Evolutionary conservation across 2,113 vertebrate species (phyloP).

Genomic region (Sebastes schlegelii): DNA sequence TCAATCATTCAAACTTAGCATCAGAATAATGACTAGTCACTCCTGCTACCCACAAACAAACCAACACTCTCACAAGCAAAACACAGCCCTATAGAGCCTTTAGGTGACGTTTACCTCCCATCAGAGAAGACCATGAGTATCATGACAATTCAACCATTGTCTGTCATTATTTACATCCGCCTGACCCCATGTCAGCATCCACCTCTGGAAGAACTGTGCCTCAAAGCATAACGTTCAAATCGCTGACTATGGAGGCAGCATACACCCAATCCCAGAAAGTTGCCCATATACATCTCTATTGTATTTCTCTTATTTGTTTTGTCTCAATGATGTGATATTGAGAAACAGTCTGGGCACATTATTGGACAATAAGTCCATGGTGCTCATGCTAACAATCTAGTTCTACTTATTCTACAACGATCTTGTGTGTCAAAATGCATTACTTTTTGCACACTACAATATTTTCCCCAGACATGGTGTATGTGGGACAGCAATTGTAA

Average conservation of each 20-base stretch:
- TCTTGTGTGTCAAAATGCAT: not conserved
- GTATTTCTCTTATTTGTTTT: not conserved
- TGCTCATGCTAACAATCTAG: not conserved
- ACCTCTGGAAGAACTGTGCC: constrained; percentile 36
- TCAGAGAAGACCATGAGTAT: constrained; percentile 42
- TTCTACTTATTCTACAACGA: not conserved
- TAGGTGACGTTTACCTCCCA: constrained; percentile 49
- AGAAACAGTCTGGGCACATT: not conserved
- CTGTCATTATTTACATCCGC: constrained; percentile 52
- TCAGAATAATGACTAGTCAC: constrained; percentile 33
- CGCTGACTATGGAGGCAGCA: not conserved
- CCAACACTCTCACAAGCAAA: constrained; percentile 47
- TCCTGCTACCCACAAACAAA: constrained; percentile 52
- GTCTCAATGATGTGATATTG: not conserved
- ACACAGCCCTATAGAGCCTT: constrained; percentile 45
- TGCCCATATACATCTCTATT: not conserved
- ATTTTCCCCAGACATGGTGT: not conserved
- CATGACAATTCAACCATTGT: constrained; percentile 66
- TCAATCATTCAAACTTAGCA: constrained; percentile 31
- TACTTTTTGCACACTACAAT: not conserved
- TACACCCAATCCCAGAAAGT: not conserved
- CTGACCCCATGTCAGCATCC: constrained; percentile 27
- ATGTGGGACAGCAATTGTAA: not conserved
- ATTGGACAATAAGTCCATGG: not conserved
- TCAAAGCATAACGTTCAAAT: not conserved